Percentiles rank a stretch among this genome's conserved stretches.
Conservation (phyloP, 2,113 vertebrate species). For the Bufo gargarizans region DNA sequence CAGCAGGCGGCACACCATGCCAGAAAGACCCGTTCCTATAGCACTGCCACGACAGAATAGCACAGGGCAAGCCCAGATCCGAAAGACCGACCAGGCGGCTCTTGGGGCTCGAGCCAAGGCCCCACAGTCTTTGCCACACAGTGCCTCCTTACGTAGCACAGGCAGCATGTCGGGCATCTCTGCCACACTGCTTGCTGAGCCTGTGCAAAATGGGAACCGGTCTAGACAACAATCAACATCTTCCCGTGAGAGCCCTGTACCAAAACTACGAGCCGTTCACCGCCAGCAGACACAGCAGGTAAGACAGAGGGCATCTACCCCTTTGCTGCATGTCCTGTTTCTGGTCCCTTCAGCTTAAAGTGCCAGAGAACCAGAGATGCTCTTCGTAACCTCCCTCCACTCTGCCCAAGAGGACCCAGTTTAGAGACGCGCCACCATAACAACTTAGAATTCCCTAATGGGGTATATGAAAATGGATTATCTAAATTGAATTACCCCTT, state of each 20-base stretch:
- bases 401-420: too few species aligned
- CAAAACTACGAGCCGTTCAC: constrained; percentile 75
- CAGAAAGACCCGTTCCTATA: constrained; percentile 73
- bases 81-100: constrained; percentile 83
- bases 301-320: constrained; percentile 17
- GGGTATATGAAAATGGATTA: too few species aligned
- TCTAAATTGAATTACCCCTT: too few species aligned
- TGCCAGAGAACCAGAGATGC: too few species aligned
- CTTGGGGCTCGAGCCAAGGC: constrained; percentile 76
- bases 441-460: too few species aligned
- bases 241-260: constrained; percentile 80
- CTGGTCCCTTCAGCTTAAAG: neutral
- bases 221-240: constrained; percentile 80
- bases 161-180: constrained; percentile 75
- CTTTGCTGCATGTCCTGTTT: rapidly evolving
- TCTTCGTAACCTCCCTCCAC: too few species aligned
- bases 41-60: constrained; percentile 85
- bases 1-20: constrained; percentile 65
- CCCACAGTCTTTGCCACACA: constrained; percentile 75
- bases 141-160: constrained; percentile 81
- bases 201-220: constrained; percentile 69
- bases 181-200: constrained; percentile 69
- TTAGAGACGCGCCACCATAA: too few species aligned
- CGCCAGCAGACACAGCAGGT: constrained; percentile 80
- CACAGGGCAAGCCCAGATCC: constrained; percentile 84